These are phyloP conservation scores for Eciton burchellii DNA, from an alignment of 1,140 invertebrate species.

Conservation along the genomic window DNA sequence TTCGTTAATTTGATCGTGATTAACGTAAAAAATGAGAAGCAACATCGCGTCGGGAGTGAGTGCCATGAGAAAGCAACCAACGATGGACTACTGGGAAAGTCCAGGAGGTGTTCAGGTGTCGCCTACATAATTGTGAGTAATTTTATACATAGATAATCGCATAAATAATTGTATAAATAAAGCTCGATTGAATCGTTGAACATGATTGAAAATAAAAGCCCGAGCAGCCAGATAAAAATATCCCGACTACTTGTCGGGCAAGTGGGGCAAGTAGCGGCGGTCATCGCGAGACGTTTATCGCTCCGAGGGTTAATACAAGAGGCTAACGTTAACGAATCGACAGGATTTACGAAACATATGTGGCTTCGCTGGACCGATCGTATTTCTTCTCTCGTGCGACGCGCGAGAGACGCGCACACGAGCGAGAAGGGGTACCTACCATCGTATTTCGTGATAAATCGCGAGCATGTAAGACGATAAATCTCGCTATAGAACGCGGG, in stretches of 20 bases:
- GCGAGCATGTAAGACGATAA: conserved; percentile 70
- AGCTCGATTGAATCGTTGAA: no score
- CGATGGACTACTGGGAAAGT: no score
- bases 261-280: conserved; percentile 41
- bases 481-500: conserved; percentile 63
- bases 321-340: conserved; percentile 74
- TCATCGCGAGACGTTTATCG: conserved; percentile 70
- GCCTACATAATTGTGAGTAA: no score
- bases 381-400: conserved; percentile 72
- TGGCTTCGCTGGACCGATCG: conserved; percentile 63
- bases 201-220: background rate
- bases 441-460: conserved; percentile 71
- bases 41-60: no score
- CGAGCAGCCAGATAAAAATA: conserved; percentile 39
- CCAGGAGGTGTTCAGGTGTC: no score
- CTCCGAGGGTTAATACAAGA: conserved; percentile 66
- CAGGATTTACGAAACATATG: conserved; percentile 74
- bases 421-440: conserved; percentile 47
- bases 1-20: no score
- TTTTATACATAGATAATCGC: background rate
- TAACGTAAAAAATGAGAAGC: no score
- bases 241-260: background rate
- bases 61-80: no score
- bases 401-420: conserved; percentile 35
- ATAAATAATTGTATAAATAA: no score